A percentile compares a stretch with the other conserved stretches of the same genome.
Conservation (phyloP, 2,888 invertebrate genomes). For the Automeris io region DNA sequence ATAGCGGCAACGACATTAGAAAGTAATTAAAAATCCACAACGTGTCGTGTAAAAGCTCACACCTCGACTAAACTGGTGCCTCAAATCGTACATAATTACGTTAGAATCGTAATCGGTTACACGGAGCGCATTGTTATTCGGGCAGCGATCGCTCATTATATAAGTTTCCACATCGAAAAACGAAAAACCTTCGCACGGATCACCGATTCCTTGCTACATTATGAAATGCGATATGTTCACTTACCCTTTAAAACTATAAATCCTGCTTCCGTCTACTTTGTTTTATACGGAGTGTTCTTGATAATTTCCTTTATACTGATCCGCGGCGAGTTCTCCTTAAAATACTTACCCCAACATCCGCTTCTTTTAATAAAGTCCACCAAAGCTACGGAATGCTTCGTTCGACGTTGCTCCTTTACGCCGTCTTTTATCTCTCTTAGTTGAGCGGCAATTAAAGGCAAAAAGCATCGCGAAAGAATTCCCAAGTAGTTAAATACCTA, state of each 20-base stretch:
- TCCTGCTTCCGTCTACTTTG: conserved; percentile 61
- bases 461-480: conserved; percentile 56
- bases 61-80: conserved; percentile 35
- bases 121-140: conserved; percentile 51
- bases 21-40: conserved; percentile 57
- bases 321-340: conserved; percentile 70
- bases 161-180: conserved; percentile 52
- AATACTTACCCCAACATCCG: conserved; percentile 76
- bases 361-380: conserved; percentile 73
- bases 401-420: conserved; percentile 53
- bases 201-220: conserved; percentile 50
- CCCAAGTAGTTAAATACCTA: conserved; percentile 44
- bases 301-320: conserved; percentile 75
- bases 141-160: conserved; percentile 40
- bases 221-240: conserved; percentile 47
- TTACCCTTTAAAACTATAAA: conserved; percentile 41
- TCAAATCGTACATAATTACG: conserved; percentile 43
- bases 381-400: conserved; percentile 65
- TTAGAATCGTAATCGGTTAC: conserved; percentile 56
- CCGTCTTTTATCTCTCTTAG: conserved; percentile 61
- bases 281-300: conserved; percentile 65
- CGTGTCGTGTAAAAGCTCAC: conserved; percentile 38
- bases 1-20: conserved; percentile 57
- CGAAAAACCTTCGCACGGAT: conserved; percentile 55
- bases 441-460: conserved; percentile 60